Conservation (phyloP, 2,113 vertebrate species). For the Piprites chloris region DNA sequence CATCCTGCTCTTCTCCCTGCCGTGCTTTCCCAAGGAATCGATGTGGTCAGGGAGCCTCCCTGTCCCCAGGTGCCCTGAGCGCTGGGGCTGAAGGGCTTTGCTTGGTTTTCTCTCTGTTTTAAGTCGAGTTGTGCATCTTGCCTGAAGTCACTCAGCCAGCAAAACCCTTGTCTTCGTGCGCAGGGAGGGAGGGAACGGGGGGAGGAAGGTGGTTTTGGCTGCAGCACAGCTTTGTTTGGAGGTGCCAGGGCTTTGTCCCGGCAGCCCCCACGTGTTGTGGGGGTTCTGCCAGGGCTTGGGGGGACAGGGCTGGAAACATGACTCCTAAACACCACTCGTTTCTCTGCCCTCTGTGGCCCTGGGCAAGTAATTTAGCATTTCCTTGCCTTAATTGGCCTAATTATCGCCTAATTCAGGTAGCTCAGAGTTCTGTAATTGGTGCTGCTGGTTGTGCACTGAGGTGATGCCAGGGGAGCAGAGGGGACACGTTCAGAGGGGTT, state of each 20-base stretch:
- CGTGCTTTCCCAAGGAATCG: neutral
- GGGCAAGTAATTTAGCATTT: neutral
- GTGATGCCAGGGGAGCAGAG: neutral
- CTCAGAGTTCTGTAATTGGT: neutral
- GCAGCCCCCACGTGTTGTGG: fast-evolving
- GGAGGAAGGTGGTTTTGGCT: neutral
- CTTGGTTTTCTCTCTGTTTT: neutral
- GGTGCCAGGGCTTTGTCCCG: fast-evolving
- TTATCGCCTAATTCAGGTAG: neutral
- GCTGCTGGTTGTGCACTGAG: neutral
- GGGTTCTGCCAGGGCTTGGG: neutral
- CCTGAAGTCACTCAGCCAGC: neutral
- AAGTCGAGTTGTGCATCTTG: neutral
- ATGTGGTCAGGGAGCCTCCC: neutral
- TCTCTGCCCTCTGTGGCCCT: neutral
- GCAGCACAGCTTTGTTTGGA: neutral
- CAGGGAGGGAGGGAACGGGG: fast-evolving
- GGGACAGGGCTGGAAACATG: neutral
- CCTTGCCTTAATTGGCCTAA: neutral
- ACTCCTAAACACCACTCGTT: neutral
- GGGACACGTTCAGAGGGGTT: neutral
- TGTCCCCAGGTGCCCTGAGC: neutral
- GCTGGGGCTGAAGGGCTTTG: fast-evolving
- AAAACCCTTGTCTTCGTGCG: neutral
- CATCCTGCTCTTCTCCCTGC: neutral